Evolutionary conservation across 2,797 vertebrate species (phyloP).

Genomic region (Chiloscyllium punctatum): DNA sequence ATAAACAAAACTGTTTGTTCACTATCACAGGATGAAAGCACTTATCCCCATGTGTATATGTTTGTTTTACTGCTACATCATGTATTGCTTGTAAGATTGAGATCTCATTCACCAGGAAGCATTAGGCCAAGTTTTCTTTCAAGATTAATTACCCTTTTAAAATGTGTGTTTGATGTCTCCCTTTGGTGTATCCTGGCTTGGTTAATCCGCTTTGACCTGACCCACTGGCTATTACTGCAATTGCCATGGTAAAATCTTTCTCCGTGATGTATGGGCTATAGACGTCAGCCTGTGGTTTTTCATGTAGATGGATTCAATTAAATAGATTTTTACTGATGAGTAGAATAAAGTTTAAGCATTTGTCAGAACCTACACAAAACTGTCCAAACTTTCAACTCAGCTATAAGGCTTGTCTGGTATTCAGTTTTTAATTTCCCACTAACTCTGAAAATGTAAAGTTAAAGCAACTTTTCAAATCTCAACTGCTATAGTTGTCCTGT

Average conservation of each 20-base stretch:
- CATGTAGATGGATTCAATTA: slow-evolving; percentile 58
- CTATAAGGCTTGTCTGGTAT: slow-evolving; percentile 43
- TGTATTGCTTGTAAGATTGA: slow-evolving; percentile 67
- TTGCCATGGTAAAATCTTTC: slow-evolving; percentile 56
- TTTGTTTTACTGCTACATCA: slow-evolving; percentile 62
- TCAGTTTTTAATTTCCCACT: slow-evolving; percentile 35
- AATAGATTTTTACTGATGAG: slow-evolving; percentile 54
- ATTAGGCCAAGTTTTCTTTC: slow-evolving; percentile 52
- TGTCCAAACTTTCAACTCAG: slow-evolving; percentile 44
- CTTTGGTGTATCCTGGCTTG: slow-evolving; percentile 61
- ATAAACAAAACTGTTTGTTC: slow-evolving; percentile 65
- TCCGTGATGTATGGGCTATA: slow-evolving; percentile 59
- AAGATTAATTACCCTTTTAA: slow-evolving; percentile 72
- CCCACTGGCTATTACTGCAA: slow-evolving; percentile 56
- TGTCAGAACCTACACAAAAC: slow-evolving; percentile 49
- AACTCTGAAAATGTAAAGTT: not conserved
- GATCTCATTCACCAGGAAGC: slow-evolving; percentile 65
- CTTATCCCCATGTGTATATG: slow-evolving; percentile 60
- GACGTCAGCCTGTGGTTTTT: slow-evolving; percentile 58
- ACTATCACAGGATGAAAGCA: slow-evolving; percentile 65
- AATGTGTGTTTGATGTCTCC: slow-evolving; percentile 67
- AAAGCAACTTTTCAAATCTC: not conserved
- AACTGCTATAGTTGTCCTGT: not conserved
- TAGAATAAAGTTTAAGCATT: slow-evolving; percentile 50
- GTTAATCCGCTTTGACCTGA: slow-evolving; percentile 70